These are phyloP conservation scores for Drosophila dives DNA, from an alignment of 2,888 invertebrate genomes.

Conservation along the genomic window DNA sequence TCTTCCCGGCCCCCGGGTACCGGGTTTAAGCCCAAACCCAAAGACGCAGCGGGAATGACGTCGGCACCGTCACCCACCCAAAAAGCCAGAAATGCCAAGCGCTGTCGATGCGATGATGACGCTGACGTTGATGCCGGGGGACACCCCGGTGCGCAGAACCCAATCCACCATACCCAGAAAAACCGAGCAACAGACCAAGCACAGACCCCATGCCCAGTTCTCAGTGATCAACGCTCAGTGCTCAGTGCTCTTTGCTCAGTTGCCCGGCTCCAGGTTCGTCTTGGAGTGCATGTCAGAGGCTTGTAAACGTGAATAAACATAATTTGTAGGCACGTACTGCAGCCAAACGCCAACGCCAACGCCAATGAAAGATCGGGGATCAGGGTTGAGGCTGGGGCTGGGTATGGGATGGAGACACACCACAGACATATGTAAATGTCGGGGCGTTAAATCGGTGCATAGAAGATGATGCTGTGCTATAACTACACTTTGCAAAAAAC, in stretches of 20 bases:
- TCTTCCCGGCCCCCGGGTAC: background rate
- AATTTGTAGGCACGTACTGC: conserved; percentile 76
- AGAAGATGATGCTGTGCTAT: conserved; percentile 48
- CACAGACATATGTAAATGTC: conserved; percentile 75
- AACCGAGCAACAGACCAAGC: conserved; percentile 19
- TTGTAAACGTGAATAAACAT: conserved; percentile 80
- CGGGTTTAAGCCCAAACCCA: background rate
- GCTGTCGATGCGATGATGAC: conserved; percentile 74
- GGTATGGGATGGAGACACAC: conserved; percentile 32
- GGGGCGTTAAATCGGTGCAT: conserved; percentile 81
- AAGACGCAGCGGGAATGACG: conserved; percentile 69
- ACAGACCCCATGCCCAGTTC: conserved; percentile 51
- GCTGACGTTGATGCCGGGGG: conserved; percentile 72
- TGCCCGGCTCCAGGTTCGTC: conserved; percentile 44
- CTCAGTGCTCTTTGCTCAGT: conserved; percentile 13
- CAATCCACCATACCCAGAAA: conserved; percentile 33
- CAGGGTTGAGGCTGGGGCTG: background rate
- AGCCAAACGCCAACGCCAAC: conserved; percentile 74
- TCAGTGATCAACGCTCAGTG: conserved; percentile 9
- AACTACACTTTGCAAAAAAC: conserved; percentile 35
- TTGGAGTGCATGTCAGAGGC: conserved; percentile 76
- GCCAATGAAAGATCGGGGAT: conserved; percentile 3
- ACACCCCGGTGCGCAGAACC: conserved; percentile 70
- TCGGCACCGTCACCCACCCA: conserved; percentile 75
- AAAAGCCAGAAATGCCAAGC: conserved; percentile 58